A percentile compares a stretch with the other conserved stretches of the same genome.
phyloP scores from a whole-genome alignment of 2,888 invertebrate genomes.

The Apocheima hispidaria region DNA sequence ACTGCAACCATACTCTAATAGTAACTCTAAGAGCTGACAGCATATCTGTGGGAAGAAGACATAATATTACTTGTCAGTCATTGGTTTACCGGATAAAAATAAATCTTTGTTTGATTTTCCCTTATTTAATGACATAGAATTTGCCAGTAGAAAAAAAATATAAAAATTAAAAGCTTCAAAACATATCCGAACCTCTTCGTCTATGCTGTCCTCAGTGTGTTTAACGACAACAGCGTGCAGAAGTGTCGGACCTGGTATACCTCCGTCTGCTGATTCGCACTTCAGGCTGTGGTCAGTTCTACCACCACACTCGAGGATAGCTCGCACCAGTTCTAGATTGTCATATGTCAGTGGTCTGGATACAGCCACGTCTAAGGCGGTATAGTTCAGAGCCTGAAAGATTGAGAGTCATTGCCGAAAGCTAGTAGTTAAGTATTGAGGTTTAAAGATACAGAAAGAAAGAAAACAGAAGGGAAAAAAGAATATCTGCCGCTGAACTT shows the following conservation, averaged over 20 bases:
- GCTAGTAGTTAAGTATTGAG: not conserved
- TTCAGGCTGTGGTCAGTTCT: slow-evolving; percentile 56
- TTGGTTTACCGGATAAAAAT: too few species aligned
- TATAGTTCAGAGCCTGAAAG: slow-evolving; percentile 62
- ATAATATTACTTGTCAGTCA: too few species aligned
- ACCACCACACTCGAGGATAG: slow-evolving; percentile 66
- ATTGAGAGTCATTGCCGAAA: not conserved
- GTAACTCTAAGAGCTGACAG: slow-evolving; percentile 57
- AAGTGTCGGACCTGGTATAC: slow-evolving; percentile 65
- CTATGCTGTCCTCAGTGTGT: slow-evolving; percentile 53
- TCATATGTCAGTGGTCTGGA: slow-evolving; percentile 60
- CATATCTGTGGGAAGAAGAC: slow-evolving; percentile 58
- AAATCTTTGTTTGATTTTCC: too few species aligned
- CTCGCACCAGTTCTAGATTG: slow-evolving; percentile 60
- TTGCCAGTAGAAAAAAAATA: too few species aligned
- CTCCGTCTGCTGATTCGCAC: slow-evolving; percentile 16
- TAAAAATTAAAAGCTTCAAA: not conserved
- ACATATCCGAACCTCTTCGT: slow-evolving; percentile 58
- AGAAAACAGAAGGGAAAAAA: too few species aligned
- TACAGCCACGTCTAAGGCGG: slow-evolving; percentile 66
- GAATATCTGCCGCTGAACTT: not conserved
- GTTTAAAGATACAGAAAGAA: not conserved
- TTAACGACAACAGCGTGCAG: slow-evolving; percentile 67
- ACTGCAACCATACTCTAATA: slow-evolving; percentile 65
- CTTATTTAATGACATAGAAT: too few species aligned